Percentiles rank a stretch among this genome's conserved stretches.
Evolutionary conservation across 30 jellyfish, hydroid and myxozoan genomes (phyloP).

Genomic region (Mastigias papua): DNA sequence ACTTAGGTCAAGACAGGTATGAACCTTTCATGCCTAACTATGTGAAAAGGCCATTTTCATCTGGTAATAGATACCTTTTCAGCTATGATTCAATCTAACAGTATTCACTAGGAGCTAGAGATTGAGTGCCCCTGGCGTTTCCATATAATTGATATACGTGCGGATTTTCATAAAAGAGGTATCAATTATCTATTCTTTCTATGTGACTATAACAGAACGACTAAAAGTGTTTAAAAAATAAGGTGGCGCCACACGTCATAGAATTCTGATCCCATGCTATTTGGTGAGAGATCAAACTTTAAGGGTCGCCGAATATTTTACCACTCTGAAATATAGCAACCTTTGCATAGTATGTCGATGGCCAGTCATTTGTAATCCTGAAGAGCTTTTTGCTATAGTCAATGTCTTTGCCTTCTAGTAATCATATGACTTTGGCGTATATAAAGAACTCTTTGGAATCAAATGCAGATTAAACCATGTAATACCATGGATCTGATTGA

Average conservation of each 20-base stretch:
- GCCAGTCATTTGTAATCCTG: constrained; percentile 2
- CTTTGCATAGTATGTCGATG: background rate
- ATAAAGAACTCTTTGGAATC: background rate
- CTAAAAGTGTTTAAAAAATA: background rate
- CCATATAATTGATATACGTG: too few relatives aligned
- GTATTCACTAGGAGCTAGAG: too few relatives aligned
- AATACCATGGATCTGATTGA: background rate
- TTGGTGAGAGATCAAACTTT: constrained; percentile 6
- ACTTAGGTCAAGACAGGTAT: too few relatives aligned
- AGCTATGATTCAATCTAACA: too few relatives aligned
- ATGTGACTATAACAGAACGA: background rate
- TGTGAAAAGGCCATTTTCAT: too few relatives aligned
- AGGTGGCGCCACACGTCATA: constrained; percentile 8
- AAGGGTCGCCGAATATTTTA: background rate
- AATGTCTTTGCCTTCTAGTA: background rate
- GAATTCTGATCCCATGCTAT: background rate
- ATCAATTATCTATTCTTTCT: too few relatives aligned
- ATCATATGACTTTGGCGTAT: background rate
- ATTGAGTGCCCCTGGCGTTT: too few relatives aligned
- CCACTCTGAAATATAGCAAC: background rate
- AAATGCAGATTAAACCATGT: background rate
- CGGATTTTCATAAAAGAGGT: too few relatives aligned
- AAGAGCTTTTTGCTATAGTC: background rate
- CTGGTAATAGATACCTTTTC: too few relatives aligned
- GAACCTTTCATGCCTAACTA: too few relatives aligned